These are phyloP conservation scores for Athripsodes cinereus DNA, from an alignment of 2,888 invertebrate species.

Conservation along the genomic window DNA sequence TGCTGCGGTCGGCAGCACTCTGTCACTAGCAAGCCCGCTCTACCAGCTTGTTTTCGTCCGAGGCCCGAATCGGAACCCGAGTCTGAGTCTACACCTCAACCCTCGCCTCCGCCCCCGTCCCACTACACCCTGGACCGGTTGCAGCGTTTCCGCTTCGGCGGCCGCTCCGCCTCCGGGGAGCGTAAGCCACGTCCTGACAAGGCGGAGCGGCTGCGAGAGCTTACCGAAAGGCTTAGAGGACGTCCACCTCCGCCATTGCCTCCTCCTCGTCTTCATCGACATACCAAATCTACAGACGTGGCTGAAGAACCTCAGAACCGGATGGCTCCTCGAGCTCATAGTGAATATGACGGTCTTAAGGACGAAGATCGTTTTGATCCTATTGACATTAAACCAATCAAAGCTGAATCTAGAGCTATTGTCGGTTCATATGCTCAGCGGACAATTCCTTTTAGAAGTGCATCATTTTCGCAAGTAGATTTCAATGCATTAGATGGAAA, in stretches of 20 bases:
- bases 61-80: constrained; percentile 38
- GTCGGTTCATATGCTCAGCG: constrained; percentile 58
- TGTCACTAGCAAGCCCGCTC: constrained; percentile 41
- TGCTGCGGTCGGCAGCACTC: constrained; percentile 36
- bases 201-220: constrained; percentile 59
- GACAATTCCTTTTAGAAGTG: constrained; percentile 71
- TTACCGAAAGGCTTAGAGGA: constrained; percentile 73
- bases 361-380: constrained; percentile 39
- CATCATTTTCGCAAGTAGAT: constrained; percentile 84
- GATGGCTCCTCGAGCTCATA: constrained; percentile 38
- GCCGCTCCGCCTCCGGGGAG: constrained; percentile 49
- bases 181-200: constrained; percentile 37
- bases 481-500: constrained; percentile 59
- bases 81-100: constrained; percentile 28
- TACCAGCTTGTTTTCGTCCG: constrained; percentile 51
- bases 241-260: constrained; percentile 37
- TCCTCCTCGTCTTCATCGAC: constrained; percentile 42
- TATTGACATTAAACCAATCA: constrained; percentile 47
- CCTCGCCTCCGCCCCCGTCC: constrained; percentile 48
- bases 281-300: constrained; percentile 51
- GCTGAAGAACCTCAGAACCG: constrained; percentile 48
- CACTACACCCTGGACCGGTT: constrained; percentile 67
- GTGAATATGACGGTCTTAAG: constrained; percentile 16
- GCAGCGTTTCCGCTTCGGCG: constrained; percentile 70
- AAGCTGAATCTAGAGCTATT: constrained; percentile 54